Evolutionary conservation across 2,113 vertebrate genomes (phyloP).

Genomic region (Thunnus maccoyii): DNA sequence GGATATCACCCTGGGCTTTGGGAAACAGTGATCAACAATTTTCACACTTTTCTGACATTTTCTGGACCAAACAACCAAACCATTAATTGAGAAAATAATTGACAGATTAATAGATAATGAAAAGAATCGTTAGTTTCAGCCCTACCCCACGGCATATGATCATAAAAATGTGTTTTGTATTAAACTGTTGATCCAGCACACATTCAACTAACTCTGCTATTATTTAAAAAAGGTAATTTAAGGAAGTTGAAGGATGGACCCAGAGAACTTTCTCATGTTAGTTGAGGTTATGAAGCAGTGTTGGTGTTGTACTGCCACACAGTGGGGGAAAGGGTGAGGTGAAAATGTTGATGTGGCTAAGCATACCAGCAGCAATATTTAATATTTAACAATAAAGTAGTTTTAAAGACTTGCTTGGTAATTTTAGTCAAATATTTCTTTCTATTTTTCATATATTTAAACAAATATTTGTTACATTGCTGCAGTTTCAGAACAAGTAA

Average conservation of each 20-base stretch:
- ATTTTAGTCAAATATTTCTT: background rate
- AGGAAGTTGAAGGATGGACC: background rate
- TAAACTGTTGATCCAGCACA: background rate
- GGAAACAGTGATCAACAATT: too few relatives aligned
- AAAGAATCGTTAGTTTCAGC: too few relatives aligned
- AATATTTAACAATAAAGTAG: background rate
- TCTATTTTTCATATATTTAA: background rate
- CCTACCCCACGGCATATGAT: background rate
- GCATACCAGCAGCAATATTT: background rate
- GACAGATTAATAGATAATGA: too few relatives aligned
- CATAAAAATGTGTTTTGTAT: background rate
- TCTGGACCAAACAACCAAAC: too few relatives aligned
- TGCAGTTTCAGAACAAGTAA: background rate
- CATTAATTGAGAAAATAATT: too few relatives aligned
- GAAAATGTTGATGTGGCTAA: background rate
- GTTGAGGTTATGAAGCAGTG: background rate
- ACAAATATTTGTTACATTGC: background rate
- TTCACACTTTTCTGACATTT: too few relatives aligned
- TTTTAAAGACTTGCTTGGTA: background rate
- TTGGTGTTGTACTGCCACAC: slow-evolving; percentile 58
- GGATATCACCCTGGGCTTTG: too few relatives aligned
- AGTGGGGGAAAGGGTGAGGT: slow-evolving; percentile 43
- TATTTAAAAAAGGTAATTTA: background rate
- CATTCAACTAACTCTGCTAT: background rate
- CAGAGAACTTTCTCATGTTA: background rate